Percentiles rank a stretch among this genome's conserved stretches.
Evolutionary conservation across 2,888 invertebrate genomes (phyloP).

Genomic region (Rosalia funebris): DNA sequence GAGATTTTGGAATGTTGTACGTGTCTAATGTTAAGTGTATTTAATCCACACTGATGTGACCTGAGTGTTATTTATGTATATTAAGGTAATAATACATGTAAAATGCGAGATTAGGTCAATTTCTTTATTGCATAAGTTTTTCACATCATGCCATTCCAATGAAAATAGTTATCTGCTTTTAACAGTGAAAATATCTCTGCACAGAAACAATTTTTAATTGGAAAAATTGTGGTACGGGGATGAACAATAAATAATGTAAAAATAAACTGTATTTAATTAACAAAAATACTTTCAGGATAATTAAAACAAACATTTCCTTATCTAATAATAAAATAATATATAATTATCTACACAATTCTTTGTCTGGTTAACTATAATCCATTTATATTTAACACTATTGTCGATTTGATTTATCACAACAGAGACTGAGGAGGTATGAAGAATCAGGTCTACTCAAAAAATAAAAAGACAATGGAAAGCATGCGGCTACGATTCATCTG

Average conservation of each 20-base stretch:
- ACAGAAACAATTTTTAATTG: too few relatives aligned
- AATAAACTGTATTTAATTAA: slow-evolving; percentile 41
- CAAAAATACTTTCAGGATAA: slow-evolving; percentile 37
- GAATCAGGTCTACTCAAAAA: slow-evolving; percentile 17
- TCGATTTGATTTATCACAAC: slow-evolving; percentile 37
- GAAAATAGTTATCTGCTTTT: too few relatives aligned
- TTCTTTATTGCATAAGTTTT: too few relatives aligned
- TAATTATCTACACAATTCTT: slow-evolving; percentile 15
- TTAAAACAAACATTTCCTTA: slow-evolving; percentile 26
- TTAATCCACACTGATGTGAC: too few relatives aligned
- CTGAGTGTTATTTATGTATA: too few relatives aligned
- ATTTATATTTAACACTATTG: slow-evolving; percentile 31
- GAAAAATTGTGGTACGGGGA: too few relatives aligned
- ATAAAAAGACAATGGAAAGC: neutral
- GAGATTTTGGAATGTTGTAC: too few relatives aligned
- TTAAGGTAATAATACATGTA: too few relatives aligned
- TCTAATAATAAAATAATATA: slow-evolving; percentile 24
- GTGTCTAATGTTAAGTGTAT: too few relatives aligned
- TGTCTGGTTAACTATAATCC: slow-evolving; percentile 11
- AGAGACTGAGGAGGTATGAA: slow-evolving; percentile 23
- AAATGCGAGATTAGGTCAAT: too few relatives aligned
- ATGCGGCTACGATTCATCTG: slow-evolving; percentile 3
- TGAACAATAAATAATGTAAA: slow-evolving; percentile 24
- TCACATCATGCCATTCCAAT: too few relatives aligned
- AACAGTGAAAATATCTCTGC: too few relatives aligned